Percentiles rank a stretch among this genome's conserved stretches.
Conservation (phyloP, 2,888 invertebrate species). For the Lordiphosa andalusiaca region DNA sequence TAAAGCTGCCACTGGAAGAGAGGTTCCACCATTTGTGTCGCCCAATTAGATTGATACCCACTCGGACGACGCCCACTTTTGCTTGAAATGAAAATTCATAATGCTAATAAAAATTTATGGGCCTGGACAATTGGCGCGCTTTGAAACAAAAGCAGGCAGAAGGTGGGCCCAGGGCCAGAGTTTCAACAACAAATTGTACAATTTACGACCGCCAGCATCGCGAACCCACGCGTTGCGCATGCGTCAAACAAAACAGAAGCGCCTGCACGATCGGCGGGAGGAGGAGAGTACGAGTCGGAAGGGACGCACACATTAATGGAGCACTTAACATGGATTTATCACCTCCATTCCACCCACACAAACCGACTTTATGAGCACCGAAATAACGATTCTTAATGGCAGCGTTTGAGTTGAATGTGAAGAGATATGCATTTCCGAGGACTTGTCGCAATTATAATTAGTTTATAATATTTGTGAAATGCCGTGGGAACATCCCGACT, state of each 20-base stretch:
- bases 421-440: slow-evolving; percentile 3
- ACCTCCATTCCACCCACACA: slow-evolving; percentile 62
- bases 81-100: slow-evolving; percentile 20
- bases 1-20: slow-evolving; percentile 3
- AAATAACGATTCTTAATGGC: slow-evolving; percentile 1
- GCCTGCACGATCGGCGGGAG: slow-evolving; percentile 17
- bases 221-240: slow-evolving; percentile 66
- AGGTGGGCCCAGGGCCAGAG: slow-evolving; percentile 38
- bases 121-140: slow-evolving; percentile 46
- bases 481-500: too few relatives aligned
- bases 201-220: slow-evolving; percentile 58
- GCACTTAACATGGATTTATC: slow-evolving; percentile 77
- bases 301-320: slow-evolving; percentile 60
- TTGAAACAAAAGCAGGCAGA: slow-evolving; percentile 13
- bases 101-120: slow-evolving; percentile 73
- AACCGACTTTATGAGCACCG: slow-evolving; percentile 6
- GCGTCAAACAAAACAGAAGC: slow-evolving; percentile 59
- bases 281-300: slow-evolving; percentile 36
- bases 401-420: too few relatives aligned
- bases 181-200: slow-evolving; percentile 60
- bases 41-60: slow-evolving; percentile 31
- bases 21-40: background rate
- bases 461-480: too few relatives aligned
- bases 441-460: too few relatives aligned
- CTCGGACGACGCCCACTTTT: slow-evolving; percentile 23